These are phyloP conservation scores for Melanchra persicariae DNA, from an alignment of 2,888 invertebrate species.

Conservation along the genomic window DNA sequence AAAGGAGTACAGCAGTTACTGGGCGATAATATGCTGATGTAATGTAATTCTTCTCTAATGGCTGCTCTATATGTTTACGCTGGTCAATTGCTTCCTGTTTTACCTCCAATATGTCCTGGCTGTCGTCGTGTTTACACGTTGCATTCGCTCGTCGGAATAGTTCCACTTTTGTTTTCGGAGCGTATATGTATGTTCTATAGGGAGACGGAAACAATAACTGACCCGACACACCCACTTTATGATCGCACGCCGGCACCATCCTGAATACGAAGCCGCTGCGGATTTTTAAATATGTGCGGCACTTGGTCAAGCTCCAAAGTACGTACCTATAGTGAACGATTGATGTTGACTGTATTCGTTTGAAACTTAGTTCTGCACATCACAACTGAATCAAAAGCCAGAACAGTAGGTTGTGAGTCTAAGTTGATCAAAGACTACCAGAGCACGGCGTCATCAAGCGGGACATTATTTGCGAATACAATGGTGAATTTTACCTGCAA, in stretches of 20 bases:
- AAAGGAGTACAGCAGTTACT: not conserved
- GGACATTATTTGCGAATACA: constrained; percentile 31
- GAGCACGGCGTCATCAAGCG: constrained; percentile 27
- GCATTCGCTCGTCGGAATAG: constrained; percentile 36
- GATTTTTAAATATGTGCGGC: constrained; percentile 45
- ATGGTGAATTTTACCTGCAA: constrained; percentile 16
- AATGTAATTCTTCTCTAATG: constrained; percentile 35
- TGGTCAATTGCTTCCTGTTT: constrained; percentile 38
- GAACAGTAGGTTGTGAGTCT: constrained; percentile 1
- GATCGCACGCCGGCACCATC: constrained; percentile 23
- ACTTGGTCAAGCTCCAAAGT: constrained; percentile 12
- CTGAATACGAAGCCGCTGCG: constrained; percentile 32
- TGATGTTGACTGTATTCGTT: not conserved
- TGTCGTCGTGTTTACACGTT: constrained; percentile 39
- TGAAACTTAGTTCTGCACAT: not conserved
- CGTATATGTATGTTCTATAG: constrained; percentile 29
- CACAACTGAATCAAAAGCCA: not conserved
- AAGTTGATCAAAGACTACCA: constrained; percentile 8
- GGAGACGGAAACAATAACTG: constrained; percentile 55
- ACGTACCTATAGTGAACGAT: not conserved
- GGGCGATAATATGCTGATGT: not conserved
- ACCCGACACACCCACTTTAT: constrained; percentile 49
- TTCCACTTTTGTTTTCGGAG: constrained; percentile 45
- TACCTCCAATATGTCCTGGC: constrained; percentile 24
- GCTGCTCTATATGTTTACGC: not conserved